Base-by-base conservation (phyloP, 2,797 vertebrate genomes). In the Sebastiscus tertius region DNA sequence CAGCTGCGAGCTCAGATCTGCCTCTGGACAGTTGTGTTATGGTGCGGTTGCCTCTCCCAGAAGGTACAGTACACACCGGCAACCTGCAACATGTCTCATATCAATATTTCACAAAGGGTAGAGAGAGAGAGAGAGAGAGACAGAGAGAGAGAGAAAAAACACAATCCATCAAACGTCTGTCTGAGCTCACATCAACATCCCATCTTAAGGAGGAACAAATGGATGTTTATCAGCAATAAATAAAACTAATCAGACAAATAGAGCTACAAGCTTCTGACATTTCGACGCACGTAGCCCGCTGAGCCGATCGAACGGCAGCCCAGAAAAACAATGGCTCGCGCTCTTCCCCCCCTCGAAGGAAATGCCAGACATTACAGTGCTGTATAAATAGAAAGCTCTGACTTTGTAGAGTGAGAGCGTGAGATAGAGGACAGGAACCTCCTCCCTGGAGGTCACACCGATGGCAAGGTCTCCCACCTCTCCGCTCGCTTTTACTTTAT, bases 301-400 rank as follows among this genome's bases (percentile, higher is more conserved):
- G 90, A 89, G 83, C 88, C 89, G 87, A 88, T 92, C 88, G 78
- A 92, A 81, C 71, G 7, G 84, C 83, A 76, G 92, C 92, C 90
- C 94, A 84, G 83, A 65, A 92, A 95, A 95, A 96, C 96, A 96
- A 96, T 96, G 86, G 92, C 82, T 90, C 79, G 60, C 46, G 31
- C 80, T 42, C 82, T 54, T 3, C 26, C 83, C 85, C 81, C 86
- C 82, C 71, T 68, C 54, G 59, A 85, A 95, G 95, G 96, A 96
- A 96, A 96, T 96, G 91, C 95, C 95, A 91, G 93, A 95, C 95
- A 93, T 96, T 95, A 94, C 94, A 89, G 87, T 4, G 65, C 73
- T 82, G 84, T 96, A 96, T 93, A 95, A 96, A 96, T 96, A 96
- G 96, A 92, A 91, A 36, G 80, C 80, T 88, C 58, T 89, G 92